Base-by-base conservation (phyloP, 2,888 invertebrate species). In the Oasisia sp. region DNA sequence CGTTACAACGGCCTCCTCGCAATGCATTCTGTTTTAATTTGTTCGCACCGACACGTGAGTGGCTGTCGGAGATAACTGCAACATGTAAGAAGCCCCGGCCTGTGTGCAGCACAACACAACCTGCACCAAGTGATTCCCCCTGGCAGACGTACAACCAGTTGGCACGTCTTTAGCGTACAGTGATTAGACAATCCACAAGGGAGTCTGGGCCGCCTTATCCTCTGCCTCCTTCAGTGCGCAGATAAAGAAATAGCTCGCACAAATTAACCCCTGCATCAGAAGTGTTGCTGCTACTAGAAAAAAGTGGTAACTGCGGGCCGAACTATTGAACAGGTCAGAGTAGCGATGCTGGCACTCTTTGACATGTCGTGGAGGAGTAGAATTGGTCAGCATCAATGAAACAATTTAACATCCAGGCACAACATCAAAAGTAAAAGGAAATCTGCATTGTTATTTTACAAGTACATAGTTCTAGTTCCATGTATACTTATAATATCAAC, bases 231-330 rank as follows among this genome's bases (percentile, higher is more conserved):
- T 74, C 27, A 74, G 74, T 74, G 27, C 27, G 74, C 74, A 74
- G 74, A 74, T 74, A 74, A 74, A 74, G 74, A 74, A 74, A n/a
- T 74, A 74, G 74, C 74, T 74, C 7, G 74, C 74, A 74, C 74
- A 74, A 74, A 74, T 74, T 74, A 74, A 74, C 74, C 50, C 3
- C 12, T 50, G 50, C 50, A 9, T 50, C 50, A 50, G 14, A 50
- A 50, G n/a, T 74, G n/a, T 7, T 74, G n/a, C 74, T 74, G 19
- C n/a, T 74, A 74, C n/a, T 27, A 74, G 7, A 19, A 74, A 74
- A 74, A 74, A 74, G 27, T 27, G 27, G 27, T 74, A 74, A 74
- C 27, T 74, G 50, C 50, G 12, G 50, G 9, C 74, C 4, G n/a
- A 74, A 74, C 74, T 27, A 74, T 74, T 74, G 19, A 74, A 7